Evolutionary conservation across 2,888 invertebrate genomes (phyloP), one percentile per base, ranked within the genome.

Genomic region (Netelia inedita): DNA sequence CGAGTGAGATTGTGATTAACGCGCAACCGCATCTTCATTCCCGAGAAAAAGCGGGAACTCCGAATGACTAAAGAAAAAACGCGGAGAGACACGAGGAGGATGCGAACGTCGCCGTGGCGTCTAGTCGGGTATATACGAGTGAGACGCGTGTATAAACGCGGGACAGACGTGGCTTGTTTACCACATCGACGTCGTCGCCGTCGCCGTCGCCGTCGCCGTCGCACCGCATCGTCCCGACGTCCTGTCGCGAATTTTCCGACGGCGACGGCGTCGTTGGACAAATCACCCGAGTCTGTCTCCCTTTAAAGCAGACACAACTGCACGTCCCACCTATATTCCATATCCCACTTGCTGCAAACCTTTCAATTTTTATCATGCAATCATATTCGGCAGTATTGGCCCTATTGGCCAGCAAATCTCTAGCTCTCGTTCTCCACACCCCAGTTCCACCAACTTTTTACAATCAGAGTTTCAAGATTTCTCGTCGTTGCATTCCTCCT

Each of bases 311-410:
- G 43, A 35, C 57, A 43, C 23, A 57, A 14, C 35, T 19, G 16
- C 46, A 55, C 59, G 19, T 14, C 2, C 14, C 23, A 66, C 41
- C 9, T 41, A 19, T 46, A 21, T 76, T 53, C 68, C 43, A 66
- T 59, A 75, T 69, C 76, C 66, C 19, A 72, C 14, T 43, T 66
- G 59, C 41, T 66, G 59, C 41, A 61, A 75, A 61, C 66, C 79
- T 78, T 61, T 84, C 80, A 75, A 80, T 76, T 84, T 84, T 84
- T 80, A 84, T 84, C 80, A 61, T 76, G 66, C 61, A 68, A 72
- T 76, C 79, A 68, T 84, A 83, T 72, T 72, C 65, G 55, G 53
- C 55, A 63, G 21, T 71, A 65, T 69, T 50, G 74, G 35, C 69
- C 41, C 28, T 8, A 10, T 55, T 55, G 55, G 41, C 74, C 21